Conservation (phyloP, 2,888 invertebrate species). For the Ellobium chinense region DNA sequence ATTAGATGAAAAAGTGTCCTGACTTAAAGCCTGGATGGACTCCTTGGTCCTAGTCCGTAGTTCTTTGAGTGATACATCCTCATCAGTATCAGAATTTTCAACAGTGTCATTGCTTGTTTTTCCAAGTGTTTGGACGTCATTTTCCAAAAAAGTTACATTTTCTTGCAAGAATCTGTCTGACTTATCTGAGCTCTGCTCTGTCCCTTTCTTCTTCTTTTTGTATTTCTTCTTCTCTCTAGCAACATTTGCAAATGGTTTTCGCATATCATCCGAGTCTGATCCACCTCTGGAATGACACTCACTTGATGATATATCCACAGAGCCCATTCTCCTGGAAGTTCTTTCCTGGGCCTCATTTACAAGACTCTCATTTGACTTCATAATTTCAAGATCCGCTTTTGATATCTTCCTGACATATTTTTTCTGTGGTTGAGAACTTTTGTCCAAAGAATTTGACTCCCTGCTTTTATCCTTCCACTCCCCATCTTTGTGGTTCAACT, state of each 20-base stretch:
- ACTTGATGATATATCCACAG: conserved; percentile 6
- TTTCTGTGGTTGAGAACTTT: neutral
- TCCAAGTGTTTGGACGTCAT: neutral
- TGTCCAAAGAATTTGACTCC: neutral
- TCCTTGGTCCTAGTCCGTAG: neutral
- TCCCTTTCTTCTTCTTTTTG: conserved; percentile 23
- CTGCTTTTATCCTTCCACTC: neutral
- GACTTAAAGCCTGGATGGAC: neutral
- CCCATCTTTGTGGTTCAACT: no score
- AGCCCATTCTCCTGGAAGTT: neutral
- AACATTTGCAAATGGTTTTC: conserved; percentile 28
- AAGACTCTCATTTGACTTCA: neutral
- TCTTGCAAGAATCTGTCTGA: neutral
- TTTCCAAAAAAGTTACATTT: neutral
- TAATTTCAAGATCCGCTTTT: conserved; percentile 41
- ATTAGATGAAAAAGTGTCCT: neutral
- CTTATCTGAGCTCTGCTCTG: neutral
- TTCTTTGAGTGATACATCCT: neutral
- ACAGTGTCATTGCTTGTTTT: neutral
- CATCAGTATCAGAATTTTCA: neutral
- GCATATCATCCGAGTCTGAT: conserved; percentile 31
- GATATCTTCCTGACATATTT: conserved; percentile 4
- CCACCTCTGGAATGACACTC: conserved; percentile 13
- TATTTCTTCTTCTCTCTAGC: conserved; percentile 30
- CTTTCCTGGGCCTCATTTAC: neutral